A percentile compares a stretch with the other conserved stretches of the same genome.
These are phyloP conservation scores for Tonatia bakeri DNA, from an alignment of 2,113 vertebrate species.

Conservation along the genomic window DNA sequence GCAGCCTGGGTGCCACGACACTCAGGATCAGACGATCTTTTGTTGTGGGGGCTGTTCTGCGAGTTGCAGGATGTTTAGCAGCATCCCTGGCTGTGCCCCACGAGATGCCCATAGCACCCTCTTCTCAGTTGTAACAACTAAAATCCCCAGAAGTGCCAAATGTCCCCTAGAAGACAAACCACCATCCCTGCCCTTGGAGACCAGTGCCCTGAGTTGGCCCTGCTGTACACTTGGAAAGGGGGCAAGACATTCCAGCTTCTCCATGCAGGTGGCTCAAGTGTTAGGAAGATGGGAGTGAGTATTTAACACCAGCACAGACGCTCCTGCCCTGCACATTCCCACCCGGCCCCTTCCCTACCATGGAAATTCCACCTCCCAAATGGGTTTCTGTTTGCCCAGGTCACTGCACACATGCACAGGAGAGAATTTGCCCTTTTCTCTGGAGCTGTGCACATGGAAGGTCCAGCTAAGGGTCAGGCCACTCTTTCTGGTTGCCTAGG, in stretches of 20 bases:
- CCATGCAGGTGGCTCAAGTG: fast-evolving
- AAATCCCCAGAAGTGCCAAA: not conserved
- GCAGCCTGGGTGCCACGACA: fast-evolving
- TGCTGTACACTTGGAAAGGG: not conserved
- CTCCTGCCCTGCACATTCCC: not conserved
- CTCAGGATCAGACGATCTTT: not conserved
- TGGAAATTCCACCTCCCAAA: conserved; percentile 9
- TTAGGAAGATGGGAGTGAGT: fast-evolving
- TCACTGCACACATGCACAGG: not conserved
- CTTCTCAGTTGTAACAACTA: not conserved
- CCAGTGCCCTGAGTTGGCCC: not conserved
- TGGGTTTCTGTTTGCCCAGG: conserved; percentile 47
- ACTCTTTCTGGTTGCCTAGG: not conserved
- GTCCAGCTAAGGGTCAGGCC: not conserved
- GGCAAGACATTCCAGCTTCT: not conserved
- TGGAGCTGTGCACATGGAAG: not conserved
- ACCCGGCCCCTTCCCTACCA: not conserved
- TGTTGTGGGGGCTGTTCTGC: not conserved
- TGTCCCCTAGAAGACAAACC: too few species aligned
- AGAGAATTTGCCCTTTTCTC: not conserved
- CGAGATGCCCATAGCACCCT: not conserved
- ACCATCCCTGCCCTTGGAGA: not conserved
- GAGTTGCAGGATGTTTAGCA: not conserved
- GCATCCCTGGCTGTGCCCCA: not conserved
- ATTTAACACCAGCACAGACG: not conserved